Percentiles rank a stretch among this genome's conserved stretches.
Conservation (phyloP, 1,140 invertebrate genomes). For the Brachionus calyciflorus region DNA sequence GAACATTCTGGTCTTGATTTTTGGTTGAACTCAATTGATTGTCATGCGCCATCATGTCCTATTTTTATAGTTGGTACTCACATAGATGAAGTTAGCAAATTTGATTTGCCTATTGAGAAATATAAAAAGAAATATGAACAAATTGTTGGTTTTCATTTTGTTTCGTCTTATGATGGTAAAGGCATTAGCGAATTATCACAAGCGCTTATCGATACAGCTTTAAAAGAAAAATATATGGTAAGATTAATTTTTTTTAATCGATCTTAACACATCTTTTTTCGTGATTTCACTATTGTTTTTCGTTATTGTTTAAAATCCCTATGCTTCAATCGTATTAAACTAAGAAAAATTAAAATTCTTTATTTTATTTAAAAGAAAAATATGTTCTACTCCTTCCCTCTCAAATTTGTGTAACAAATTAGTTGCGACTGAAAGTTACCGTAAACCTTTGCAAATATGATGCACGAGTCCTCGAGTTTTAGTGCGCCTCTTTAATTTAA, state of each 20-base stretch:
- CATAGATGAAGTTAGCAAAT: slow-evolving; percentile 56
- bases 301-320: too few relatives aligned
- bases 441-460: too few relatives aligned
- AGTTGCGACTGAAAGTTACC: too few relatives aligned
- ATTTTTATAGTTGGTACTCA: slow-evolving; percentile 58
- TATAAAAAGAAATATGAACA: slow-evolving; percentile 53
- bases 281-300: too few relatives aligned
- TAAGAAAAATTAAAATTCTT: too few relatives aligned
- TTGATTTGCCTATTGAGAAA: slow-evolving; percentile 51
- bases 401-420: too few relatives aligned
- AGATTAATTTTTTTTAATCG: background rate
- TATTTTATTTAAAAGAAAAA: too few relatives aligned
- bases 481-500: too few relatives aligned
- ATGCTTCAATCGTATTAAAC: too few relatives aligned
- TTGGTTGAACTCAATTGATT: slow-evolving; percentile 59
- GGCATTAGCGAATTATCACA: slow-evolving; percentile 48
- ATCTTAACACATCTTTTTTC: too few relatives aligned
- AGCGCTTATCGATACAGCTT: background rate
- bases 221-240: slow-evolving; percentile 47
- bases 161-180: slow-evolving; percentile 55
- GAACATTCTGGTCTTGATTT: slow-evolving; percentile 60
- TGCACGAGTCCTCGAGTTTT: too few relatives aligned
- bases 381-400: too few relatives aligned
- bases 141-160: slow-evolving; percentile 55
- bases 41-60: slow-evolving; percentile 58